These are phyloP conservation scores for Pseudochromis fuscus DNA, from an alignment of 2,797 vertebrate species.

Conservation along the genomic window DNA sequence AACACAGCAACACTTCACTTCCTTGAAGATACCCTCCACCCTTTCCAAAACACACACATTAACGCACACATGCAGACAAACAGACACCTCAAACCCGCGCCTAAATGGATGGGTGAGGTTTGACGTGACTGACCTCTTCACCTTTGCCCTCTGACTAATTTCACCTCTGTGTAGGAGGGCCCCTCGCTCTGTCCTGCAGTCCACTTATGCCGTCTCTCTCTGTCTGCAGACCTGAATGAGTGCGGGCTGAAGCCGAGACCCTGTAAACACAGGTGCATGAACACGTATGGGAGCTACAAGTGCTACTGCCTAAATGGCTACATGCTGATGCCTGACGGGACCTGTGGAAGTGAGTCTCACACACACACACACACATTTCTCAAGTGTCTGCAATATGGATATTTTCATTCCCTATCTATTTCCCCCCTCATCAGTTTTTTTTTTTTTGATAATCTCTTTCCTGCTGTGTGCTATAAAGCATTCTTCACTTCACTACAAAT, in stretches of 20 bases:
- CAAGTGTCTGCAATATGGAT: conserved; percentile 17
- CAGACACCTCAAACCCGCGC: conserved; percentile 26
- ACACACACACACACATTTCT: background rate
- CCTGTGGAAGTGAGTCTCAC: conserved; percentile 90
- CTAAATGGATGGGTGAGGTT: conserved; percentile 59
- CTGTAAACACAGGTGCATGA: conserved; percentile 97
- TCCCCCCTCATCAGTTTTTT: background rate
- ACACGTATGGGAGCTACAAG: conserved; percentile 96
- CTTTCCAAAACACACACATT: conserved; percentile 39
- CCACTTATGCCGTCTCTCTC: conserved; percentile 41
- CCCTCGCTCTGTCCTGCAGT: conserved; percentile 1
- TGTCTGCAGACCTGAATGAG: conserved; percentile 93
- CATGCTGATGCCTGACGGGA: conserved; percentile 94
- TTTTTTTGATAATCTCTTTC: conserved; percentile 8
- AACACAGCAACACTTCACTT: conserved; percentile 65
- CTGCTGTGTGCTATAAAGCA: conserved; percentile 18
- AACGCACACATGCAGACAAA: conserved; percentile 35
- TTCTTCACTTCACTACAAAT: conserved; percentile 26
- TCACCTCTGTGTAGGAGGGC: conserved; percentile 21
- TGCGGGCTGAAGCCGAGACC: conserved; percentile 95
- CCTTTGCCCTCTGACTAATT: conserved; percentile 72
- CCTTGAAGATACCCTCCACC: conserved; percentile 31
- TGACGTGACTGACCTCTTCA: conserved; percentile 65
- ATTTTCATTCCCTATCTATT: conserved; percentile 8
- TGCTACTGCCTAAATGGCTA: conserved; percentile 96